Base-by-base conservation (phyloP, 2,797 vertebrate species). In the Emydoidea blandingii region DNA sequence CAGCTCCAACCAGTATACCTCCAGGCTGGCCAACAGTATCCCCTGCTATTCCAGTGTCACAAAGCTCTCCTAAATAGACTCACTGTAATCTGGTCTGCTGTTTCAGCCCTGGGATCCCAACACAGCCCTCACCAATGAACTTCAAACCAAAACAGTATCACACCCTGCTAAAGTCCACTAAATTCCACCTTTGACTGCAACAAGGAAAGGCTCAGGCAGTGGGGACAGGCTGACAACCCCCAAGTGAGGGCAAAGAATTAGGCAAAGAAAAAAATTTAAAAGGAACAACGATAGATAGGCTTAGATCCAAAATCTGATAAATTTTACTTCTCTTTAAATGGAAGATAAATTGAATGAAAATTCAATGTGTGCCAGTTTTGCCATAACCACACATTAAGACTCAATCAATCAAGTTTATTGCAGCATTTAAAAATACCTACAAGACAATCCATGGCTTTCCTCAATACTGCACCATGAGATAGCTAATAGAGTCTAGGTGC, bases 181-280 rank as follows among this genome's bases (percentile, higher is more conserved):
- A 50, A 50, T 50, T 50, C 14, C 50, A 50, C 12, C 57, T 31
- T 59, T 59, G 27, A 59, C 27, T 59, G 57, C 12, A 9, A 59
- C 57, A 59, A 59, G 81, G 41, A 85, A 41, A 83, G 81, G 16
- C 7, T 7, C 34, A 31, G 49, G 62, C 0, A 44, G 21, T 72
- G 11, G 79, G 72, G 16, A 62, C 57, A 59, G 57, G 12, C 57
- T 68, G 19, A 78, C 76, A 12, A 27, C 79, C 95, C 88, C 65
- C 34, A 85, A 92, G 68, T 37, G 54, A 68, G 90, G 83, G 87
- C 86, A 97, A 95, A 96, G 81, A 92, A 68, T 29, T 34, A n/a
- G 59, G 31, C 34, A 65, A 65, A 65, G n/a, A 65, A 37, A 72
- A 10, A 41, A 2, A 85, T 90, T 56, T 80, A 31, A 41, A 82